Base-by-base conservation (phyloP, 2,113 vertebrate genomes). In the Hippocampus guttulatus region DNA sequence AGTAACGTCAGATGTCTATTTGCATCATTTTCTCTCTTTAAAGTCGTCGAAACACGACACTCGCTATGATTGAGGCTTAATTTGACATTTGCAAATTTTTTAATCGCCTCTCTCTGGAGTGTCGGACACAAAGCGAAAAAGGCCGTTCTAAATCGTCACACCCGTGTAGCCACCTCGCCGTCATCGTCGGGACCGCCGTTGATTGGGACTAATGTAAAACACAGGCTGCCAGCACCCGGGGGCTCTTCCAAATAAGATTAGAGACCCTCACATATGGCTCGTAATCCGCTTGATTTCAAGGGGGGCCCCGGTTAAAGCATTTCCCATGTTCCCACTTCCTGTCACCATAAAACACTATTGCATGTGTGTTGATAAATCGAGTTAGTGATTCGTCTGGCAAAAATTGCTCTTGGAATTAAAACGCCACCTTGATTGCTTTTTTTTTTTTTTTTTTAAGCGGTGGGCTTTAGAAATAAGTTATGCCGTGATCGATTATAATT, bases 151-250 rank as follows among this genome's bases (percentile, higher is more conserved):
- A 38, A 25, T 45, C 64, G 43, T 18, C 5, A 25, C 25, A 47
- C 43, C 63, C 43, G 23, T 10, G 64, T 27, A 47, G n/a, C 64
- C 43, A 65, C 43, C 43, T 47, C 64, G 5, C 43, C 3, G 15
- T 64, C 40, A 8, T 64, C 40, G 23, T 64, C n/a, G 8, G 63
- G n/a, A 43, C 21, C 40, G 40, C 38, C 63, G 23, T 64, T 65
- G 64, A 65, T 65, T 65, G 41, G 58, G 64, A 47, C 64, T 65
- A 65, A 65, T 65, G 64, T 65, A 65, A 65, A 65, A 65, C 64
- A 65, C 64, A 65, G 14, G 41, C 43, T 27, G 64, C 23, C 2
- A 65, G 64, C n/a, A 65, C 64, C 64, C 64, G 12, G 43, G 64
- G 64, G 64, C 64, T 25, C 63, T 45, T 47, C 63, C 64, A 65